Percentiles rank a stretch among this genome's conserved stretches.
These are phyloP conservation scores for Hetaerina titia DNA, from an alignment of 2,888 invertebrate species.

Conservation along the genomic window DNA sequence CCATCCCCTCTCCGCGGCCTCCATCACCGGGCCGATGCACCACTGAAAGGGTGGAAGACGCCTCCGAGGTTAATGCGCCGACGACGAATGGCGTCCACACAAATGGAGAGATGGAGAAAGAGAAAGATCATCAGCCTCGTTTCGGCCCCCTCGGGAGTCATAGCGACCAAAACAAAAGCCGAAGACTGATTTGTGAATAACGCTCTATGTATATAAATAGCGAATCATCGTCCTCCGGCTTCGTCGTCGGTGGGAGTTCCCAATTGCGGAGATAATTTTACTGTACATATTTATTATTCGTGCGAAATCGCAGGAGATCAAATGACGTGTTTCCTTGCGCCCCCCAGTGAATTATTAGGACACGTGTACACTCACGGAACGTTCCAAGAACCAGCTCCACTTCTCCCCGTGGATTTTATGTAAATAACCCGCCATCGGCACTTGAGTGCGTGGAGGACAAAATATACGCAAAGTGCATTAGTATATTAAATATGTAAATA, in stretches of 20 bases:
- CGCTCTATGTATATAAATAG: not conserved
- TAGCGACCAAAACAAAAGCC: not conserved
- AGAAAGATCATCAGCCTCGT: not conserved
- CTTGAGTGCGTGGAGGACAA: not conserved
- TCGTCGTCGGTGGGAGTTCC: not conserved
- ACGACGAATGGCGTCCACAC: not conserved
- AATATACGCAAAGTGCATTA: not conserved
- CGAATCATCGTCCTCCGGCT: not conserved
- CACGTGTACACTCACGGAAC: not conserved
- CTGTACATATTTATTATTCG: not conserved
- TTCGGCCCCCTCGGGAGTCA: not conserved
- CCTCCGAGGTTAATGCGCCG: not conserved
- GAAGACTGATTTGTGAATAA: constrained; percentile 35
- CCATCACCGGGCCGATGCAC: constrained; percentile 53
- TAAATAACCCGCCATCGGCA: not conserved
- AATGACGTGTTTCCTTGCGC: not conserved
- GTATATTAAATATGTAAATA: not conserved
- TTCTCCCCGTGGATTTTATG: not conserved
- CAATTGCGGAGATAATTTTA: not conserved
- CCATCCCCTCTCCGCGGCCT: constrained; percentile 55
- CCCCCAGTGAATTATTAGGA: not conserved
- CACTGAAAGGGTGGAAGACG: not conserved
- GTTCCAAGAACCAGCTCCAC: not conserved
- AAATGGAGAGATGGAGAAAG: not conserved
- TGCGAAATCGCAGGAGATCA: not conserved